Evolutionary conservation across 2,888 invertebrate genomes (phyloP), one percentile per base, ranked within the genome.

Genomic region (Orchesella flavescens): DNA sequence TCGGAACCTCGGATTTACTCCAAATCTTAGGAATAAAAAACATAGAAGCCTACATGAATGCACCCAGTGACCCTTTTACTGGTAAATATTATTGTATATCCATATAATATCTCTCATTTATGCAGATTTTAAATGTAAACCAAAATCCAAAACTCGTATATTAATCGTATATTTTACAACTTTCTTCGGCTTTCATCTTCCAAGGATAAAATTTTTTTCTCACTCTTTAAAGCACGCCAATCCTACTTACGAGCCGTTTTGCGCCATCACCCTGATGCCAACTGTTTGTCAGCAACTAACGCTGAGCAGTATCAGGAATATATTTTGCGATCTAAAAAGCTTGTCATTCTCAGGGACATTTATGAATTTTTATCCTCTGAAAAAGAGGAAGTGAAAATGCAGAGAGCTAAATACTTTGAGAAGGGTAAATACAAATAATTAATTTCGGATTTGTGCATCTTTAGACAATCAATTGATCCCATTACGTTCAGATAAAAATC

Each of bases 231-330:
- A 77, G 77, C 72, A 66, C 76, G 84, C 9, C 71, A 71, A 23
- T 63, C 76, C 9, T 84, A 84, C 63, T 66, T 84, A 15, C 43
- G 84, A 59, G 19, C 69, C n/a, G 81, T 84, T 12, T 24, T 84
- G 4, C 34, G 75, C 5, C 19, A 44, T 19, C 84, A 84, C 53
- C 84, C 84, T 10, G 76, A 81, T 17, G 66, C 84, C 13, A 55
- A 61, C 12, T 55, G 81, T 21, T n/a, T 84, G 19, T 72, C 72
- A 7, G 19, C 72, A 21, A 63, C 17, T 2, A 81, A 76, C 10
- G 61, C 72, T 13, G 79, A 74, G 1, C 77, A 81, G 3, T 21
- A 46, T 43, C 72, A 77, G 15, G 84, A 84, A 15, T 71, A 74
- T 46, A 19, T 72, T 10, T 17, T 59, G 12, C 24, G 84, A 21